Evolutionary conservation across 2,113 vertebrate species (phyloP).

Genomic region (Cranoglanis bouderius): DNA sequence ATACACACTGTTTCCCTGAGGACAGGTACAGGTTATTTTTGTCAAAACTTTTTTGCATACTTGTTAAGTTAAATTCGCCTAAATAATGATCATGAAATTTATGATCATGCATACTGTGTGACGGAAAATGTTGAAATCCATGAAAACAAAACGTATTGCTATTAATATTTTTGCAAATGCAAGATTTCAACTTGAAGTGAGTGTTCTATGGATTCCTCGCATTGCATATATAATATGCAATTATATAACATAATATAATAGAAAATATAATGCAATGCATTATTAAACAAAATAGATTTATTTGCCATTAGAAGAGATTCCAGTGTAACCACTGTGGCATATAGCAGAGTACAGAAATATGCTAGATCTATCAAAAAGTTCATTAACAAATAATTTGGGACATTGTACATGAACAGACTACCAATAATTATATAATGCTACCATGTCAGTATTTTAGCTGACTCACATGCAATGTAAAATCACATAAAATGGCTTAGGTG

Average conservation of each 20-base stretch:
- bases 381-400: neutral
- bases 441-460: neutral
- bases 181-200: neutral
- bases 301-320: constrained; percentile 33
- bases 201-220: neutral
- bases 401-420: neutral
- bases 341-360: constrained; percentile 19
- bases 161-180: neutral
- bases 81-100: too few relatives aligned
- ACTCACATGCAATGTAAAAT: neutral
- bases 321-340: neutral
- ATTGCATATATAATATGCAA: too few relatives aligned
- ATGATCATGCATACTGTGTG: neutral
- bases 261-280: neutral
- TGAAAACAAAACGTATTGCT: neutral
- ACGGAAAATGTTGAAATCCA: neutral
- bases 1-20: constrained; percentile 14
- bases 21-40: constrained; percentile 1
- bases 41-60: neutral
- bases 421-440: neutral
- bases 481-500: neutral
- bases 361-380: constrained; percentile 12
- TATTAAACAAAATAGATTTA: constrained; percentile 48
- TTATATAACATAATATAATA: too few relatives aligned
- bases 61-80: neutral